These are phyloP conservation scores for Fundulus diaphanus DNA, from an alignment of 2,797 vertebrate species.

Conservation along the genomic window DNA sequence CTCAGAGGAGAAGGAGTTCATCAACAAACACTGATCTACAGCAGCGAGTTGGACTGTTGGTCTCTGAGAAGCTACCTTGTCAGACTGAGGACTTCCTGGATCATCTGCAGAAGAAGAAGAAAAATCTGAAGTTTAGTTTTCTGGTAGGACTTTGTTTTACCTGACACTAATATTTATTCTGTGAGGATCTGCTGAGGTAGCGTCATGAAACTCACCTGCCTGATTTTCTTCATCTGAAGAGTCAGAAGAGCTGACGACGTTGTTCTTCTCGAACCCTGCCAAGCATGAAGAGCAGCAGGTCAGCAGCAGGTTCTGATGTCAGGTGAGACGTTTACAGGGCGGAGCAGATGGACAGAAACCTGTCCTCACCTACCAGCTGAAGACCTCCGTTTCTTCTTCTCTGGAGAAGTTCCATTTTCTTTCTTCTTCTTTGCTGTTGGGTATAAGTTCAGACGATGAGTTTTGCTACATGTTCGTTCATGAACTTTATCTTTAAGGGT, in stretches of 20 bases:
- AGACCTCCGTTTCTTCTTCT: background rate
- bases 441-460: background rate
- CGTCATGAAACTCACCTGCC: background rate
- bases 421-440: background rate
- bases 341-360: background rate
- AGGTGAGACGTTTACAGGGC: background rate
- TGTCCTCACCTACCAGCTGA: conserved; percentile 4
- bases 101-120: conserved; percentile 19
- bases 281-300: background rate
- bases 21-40: background rate
- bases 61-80: conserved; percentile 4
- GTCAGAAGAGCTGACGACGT: background rate
- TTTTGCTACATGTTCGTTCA: background rate
- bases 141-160: background rate
- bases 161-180: background rate
- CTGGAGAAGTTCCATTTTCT: background rate
- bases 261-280: background rate
- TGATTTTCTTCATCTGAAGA: background rate
- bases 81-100: background rate
- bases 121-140: background rate
- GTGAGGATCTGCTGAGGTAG: background rate
- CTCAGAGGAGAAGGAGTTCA: background rate
- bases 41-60: background rate
- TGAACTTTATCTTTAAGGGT: background rate
- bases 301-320: background rate